phyloP scores from a whole-genome alignment of 1,140 invertebrate genomes.

The Anadara kagoshimensis region DNA sequence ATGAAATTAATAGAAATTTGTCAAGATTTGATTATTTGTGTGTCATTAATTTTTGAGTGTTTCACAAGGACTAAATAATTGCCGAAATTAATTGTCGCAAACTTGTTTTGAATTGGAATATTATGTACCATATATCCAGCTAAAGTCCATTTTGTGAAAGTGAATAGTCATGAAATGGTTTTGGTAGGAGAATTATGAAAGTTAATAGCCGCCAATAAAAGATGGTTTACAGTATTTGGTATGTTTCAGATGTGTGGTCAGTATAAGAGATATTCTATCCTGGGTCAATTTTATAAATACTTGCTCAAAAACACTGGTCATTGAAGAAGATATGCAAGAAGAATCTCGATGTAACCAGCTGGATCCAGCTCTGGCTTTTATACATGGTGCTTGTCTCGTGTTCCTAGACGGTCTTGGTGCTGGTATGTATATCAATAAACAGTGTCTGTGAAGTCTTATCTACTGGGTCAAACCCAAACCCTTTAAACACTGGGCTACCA shows the following conservation, averaged over 20 bases:
- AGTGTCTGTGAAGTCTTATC: neutral
- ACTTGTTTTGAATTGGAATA: no score
- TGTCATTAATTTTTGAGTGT: no score
- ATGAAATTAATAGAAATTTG: no score
- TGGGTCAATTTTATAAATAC: constrained; percentile 93
- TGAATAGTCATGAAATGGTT: no score
- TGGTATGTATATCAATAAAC: constrained; percentile 49
- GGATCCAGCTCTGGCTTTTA: constrained; percentile 75
- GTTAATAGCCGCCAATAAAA: no score
- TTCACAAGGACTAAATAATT: no score
- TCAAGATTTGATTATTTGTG: no score
- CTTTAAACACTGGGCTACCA: neutral
- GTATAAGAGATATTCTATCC: constrained; percentile 92
- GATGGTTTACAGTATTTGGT: neutral
- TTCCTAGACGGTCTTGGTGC: constrained; percentile 92
- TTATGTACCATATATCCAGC: no score
- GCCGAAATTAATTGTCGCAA: no score
- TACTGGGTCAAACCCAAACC: no score
- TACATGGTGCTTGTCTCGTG: constrained; percentile 92
- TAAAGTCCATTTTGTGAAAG: no score
- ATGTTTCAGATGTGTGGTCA: constrained; percentile 77
- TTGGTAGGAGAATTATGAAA: no score
- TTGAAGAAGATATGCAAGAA: constrained; percentile 43
- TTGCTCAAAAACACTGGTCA: constrained; percentile 39
- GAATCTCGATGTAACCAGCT: constrained; percentile 37